phyloP scores from a whole-genome alignment of 2,888 invertebrate species.

The Spisula subtruncata region DNA sequence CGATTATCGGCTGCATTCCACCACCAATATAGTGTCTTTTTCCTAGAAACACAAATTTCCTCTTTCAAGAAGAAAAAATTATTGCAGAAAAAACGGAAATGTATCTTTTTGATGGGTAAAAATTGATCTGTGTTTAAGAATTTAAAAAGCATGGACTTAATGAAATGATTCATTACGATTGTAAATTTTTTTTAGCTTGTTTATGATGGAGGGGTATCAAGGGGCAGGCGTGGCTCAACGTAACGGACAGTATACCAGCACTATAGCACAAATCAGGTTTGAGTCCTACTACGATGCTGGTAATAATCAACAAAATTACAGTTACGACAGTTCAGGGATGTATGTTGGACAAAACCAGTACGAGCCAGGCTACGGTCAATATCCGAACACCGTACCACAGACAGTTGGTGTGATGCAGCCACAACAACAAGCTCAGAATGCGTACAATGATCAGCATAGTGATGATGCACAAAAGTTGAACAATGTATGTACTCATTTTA shows the following conservation, averaged over 20 bases:
- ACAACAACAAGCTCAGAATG: neutral
- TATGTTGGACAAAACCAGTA: conserved; percentile 13
- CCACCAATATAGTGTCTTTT: too few species aligned
- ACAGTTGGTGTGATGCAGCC: neutral
- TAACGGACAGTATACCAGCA: conserved; percentile 52
- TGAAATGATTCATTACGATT: too few species aligned
- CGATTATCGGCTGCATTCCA: too few species aligned
- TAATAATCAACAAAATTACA: conserved; percentile 31
- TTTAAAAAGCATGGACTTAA: too few species aligned
- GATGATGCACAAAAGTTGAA: neutral
- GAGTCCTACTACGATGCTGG: conserved; percentile 45
- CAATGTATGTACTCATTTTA: neutral
- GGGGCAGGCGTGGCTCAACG: conserved; percentile 31
- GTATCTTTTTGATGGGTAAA: too few species aligned
- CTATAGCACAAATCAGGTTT: conserved; percentile 52
- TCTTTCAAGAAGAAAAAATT: too few species aligned
- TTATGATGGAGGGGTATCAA: conserved; percentile 39
- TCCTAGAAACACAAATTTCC: too few species aligned
- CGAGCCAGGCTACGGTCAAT: neutral
- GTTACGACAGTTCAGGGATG: conserved; percentile 30
- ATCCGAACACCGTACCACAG: neutral
- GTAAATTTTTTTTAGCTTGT: neutral
- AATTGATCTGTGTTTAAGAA: too few species aligned
- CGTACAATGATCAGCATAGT: neutral
- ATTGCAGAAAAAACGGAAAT: too few species aligned